phyloP scores from a whole-genome alignment of 64 coral and sea anemone genomes.

The Pocillopora verrucosa region DNA sequence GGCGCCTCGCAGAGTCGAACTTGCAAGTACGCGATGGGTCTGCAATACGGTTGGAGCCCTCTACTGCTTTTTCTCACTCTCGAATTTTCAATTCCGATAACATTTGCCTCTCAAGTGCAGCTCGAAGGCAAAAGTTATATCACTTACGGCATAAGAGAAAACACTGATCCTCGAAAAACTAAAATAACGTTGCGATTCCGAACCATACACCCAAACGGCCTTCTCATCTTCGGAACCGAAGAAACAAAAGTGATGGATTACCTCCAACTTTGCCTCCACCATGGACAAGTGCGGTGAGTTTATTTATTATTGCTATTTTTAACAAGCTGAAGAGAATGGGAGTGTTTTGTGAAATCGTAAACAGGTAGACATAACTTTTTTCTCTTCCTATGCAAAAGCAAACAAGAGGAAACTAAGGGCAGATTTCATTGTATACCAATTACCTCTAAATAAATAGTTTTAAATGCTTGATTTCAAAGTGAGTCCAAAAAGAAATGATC shows the following conservation, averaged over 20 bases:
- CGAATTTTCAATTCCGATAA: not conserved
- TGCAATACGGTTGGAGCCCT: not conserved
- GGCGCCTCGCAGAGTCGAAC: not conserved
- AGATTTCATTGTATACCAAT: not conserved
- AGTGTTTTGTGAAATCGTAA: conserved; percentile 7
- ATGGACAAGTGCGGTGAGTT: conserved; percentile 31
- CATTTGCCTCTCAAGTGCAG: not conserved
- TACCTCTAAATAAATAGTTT: not conserved
- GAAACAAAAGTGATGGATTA: not conserved
- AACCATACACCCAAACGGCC: conserved; percentile 55
- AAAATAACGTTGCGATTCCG: conserved; percentile 39
- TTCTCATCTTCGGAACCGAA: conserved; percentile 29
- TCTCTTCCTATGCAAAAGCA: not conserved
- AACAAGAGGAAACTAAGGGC: not conserved
- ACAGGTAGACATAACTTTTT: not conserved
- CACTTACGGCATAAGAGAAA: not conserved
- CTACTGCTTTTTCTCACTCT: not conserved
- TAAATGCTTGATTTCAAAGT: not conserved
- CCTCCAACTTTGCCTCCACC: not conserved
- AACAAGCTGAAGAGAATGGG: not conserved
- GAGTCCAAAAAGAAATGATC: not conserved
- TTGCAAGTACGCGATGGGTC: not conserved
- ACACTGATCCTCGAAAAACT: not conserved
- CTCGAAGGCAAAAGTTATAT: conserved; percentile 1
- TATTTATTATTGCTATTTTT: not conserved